Percentiles rank a stretch among this genome's conserved stretches.
Evolutionary conservation across 2,888 invertebrate genomes (phyloP).

Genomic region (Anoplius nigerrimus): DNA sequence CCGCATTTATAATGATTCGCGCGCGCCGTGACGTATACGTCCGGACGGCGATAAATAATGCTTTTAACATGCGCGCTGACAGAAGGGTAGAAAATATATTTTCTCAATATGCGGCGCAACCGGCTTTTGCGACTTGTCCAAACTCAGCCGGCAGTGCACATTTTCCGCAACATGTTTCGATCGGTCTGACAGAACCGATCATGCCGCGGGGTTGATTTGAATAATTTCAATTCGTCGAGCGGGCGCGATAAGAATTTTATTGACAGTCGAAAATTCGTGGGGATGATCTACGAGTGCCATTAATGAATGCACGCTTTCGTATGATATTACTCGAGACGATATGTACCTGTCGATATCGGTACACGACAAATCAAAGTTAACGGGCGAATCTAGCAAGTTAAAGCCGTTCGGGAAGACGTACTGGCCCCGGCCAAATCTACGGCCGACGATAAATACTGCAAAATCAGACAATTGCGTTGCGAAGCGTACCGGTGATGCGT

Average conservation of each 20-base stretch:
- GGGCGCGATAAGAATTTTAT: constrained; percentile 23
- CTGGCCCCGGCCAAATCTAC: constrained; percentile 3
- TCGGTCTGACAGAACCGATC: constrained; percentile 24
- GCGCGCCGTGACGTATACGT: too few species aligned
- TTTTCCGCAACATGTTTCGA: constrained; percentile 13
- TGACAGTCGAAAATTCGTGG: constrained; percentile 1
- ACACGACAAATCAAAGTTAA: constrained; percentile 1
- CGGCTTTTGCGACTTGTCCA: too few species aligned
- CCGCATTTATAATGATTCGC: too few species aligned
- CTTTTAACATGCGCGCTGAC: too few species aligned
- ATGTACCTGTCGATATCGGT: background rate
- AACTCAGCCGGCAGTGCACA: too few species aligned
- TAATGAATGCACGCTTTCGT: background rate
- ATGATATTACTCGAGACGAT: too few species aligned
- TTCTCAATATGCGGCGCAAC: too few species aligned
- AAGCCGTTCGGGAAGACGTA: constrained; percentile 2
- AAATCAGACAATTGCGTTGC: constrained; percentile 3
- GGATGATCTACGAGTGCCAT: background rate
- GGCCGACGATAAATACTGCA: background rate
- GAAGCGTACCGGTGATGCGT: background rate
- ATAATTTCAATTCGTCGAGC: constrained; percentile 39
- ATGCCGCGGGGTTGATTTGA: constrained; percentile 30
- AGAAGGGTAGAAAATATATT: too few species aligned
- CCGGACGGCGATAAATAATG: too few species aligned
- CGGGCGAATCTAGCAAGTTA: constrained; percentile 2